Percentiles rank a stretch among this genome's conserved stretches.
phyloP scores from a whole-genome alignment of 2,888 invertebrate genomes.

The Ceriagrion tenellum region DNA sequence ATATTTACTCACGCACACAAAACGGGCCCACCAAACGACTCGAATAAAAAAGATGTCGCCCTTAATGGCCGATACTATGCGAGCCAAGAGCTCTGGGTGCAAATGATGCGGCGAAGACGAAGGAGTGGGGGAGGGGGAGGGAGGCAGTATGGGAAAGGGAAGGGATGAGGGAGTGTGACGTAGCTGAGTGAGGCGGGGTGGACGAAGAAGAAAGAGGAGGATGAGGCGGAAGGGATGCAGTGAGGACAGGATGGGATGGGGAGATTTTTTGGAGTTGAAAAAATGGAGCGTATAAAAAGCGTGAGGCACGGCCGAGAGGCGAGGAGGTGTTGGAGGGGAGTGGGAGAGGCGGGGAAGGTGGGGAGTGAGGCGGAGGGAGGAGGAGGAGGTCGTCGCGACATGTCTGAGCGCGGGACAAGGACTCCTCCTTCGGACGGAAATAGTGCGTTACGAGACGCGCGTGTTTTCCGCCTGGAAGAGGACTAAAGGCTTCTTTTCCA shows the following conservation, averaged over 20 bases:
- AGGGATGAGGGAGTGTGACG: background rate
- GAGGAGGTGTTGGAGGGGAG: conserved; percentile 2
- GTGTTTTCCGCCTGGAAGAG: background rate
- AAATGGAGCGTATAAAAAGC: conserved; percentile 59
- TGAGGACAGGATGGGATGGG: background rate
- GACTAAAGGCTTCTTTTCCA: background rate
- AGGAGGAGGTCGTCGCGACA: background rate
- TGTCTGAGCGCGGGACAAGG: conserved; percentile 12
- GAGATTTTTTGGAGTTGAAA: background rate
- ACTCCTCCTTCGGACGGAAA: conserved; percentile 44
- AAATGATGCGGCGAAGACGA: conserved; percentile 37
- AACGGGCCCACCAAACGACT: background rate
- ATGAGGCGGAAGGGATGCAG: background rate
- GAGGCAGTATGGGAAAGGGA: background rate
- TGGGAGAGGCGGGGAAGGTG: background rate
- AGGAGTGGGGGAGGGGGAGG: background rate
- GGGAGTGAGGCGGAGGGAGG: background rate
- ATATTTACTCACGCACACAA: background rate
- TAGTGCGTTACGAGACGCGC: conserved; percentile 38
- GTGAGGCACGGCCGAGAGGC: conserved; percentile 44
- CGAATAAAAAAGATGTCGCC: conserved; percentile 36
- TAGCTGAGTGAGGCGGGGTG: background rate
- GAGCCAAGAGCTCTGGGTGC: conserved; percentile 50
- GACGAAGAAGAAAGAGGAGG: background rate
- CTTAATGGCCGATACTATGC: conserved; percentile 49